These are phyloP conservation scores for Ciconia maguari DNA, from an alignment of 2,113 vertebrate genomes.

Conservation along the genomic window DNA sequence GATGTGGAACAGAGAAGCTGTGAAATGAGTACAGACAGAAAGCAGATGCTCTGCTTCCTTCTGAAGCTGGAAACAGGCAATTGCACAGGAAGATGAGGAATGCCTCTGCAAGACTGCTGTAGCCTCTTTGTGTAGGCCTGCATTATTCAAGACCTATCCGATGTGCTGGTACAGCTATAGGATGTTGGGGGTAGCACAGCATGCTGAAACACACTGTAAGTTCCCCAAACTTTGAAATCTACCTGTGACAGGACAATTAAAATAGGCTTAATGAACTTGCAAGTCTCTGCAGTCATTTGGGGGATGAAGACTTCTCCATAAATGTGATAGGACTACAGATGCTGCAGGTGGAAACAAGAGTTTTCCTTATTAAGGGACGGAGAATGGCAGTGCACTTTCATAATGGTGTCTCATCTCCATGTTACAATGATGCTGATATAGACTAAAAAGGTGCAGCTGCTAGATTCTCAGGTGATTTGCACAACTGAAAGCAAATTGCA, in stretches of 20 bases:
- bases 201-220: neutral
- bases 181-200: neutral
- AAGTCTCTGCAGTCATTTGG: neutral
- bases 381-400: neutral
- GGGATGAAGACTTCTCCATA: neutral
- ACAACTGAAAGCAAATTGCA: neutral
- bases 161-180: neutral
- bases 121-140: neutral
- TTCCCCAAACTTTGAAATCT: neutral
- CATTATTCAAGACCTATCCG: neutral
- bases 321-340: neutral
- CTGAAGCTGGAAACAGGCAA: neutral
- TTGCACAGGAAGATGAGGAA: neutral
- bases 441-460: neutral
- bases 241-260: neutral
- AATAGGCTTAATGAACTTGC: neutral
- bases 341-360: neutral
- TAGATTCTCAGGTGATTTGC: neutral
- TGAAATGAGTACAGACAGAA: neutral
- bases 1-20: neutral
- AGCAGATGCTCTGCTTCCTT: neutral
- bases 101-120: neutral
- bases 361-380: neutral
- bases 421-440: neutral
- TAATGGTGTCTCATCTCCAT: neutral